Percentiles rank a stretch among this genome's conserved stretches.
Evolutionary conservation across 2,888 invertebrate species (phyloP).

Genomic region (Sphaeridia pumilis): DNA sequence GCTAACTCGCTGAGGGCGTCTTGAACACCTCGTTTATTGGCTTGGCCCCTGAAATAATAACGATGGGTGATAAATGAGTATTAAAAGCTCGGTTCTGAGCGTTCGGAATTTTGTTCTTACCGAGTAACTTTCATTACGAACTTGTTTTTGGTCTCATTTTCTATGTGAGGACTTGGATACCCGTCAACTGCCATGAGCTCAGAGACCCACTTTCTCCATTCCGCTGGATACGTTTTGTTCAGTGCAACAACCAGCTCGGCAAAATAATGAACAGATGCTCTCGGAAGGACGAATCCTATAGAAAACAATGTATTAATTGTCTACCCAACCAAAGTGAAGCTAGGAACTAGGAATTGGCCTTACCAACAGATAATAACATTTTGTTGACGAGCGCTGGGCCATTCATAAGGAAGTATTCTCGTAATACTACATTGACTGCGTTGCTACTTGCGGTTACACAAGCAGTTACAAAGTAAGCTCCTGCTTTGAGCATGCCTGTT

Average conservation of each 20-base stretch:
- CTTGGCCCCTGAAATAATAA: conserved; percentile 26
- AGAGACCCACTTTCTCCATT: conserved; percentile 31
- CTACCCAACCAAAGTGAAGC: neutral
- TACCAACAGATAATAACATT: conserved; percentile 29
- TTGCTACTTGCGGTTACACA: conserved; percentile 20
- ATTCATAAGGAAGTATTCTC: conserved; percentile 26
- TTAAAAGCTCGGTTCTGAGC: neutral
- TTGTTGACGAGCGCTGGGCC: conserved; percentile 25
- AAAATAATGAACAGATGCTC: conserved; percentile 30
- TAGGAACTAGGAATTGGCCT: neutral
- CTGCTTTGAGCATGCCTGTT: conserved; percentile 26
- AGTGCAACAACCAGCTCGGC: conserved; percentile 29
- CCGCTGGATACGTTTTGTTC: conserved; percentile 23
- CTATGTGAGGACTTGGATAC: conserved; percentile 29
- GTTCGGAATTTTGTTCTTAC: no score
- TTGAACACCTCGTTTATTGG: conserved; percentile 30
- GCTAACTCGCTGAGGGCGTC: conserved; percentile 35
- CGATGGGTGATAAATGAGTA: no score
- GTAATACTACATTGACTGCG: conserved; percentile 19
- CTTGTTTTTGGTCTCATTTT: conserved; percentile 24
- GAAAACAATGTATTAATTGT: neutral
- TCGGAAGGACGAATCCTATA: conserved; percentile 27
- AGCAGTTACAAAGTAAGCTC: conserved; percentile 24
- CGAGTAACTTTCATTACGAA: conserved; percentile 31
- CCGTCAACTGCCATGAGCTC: conserved; percentile 26